These are phyloP conservation scores for Pholis gunnellus DNA, from an alignment of 2,113 vertebrate species.

Conservation along the genomic window DNA sequence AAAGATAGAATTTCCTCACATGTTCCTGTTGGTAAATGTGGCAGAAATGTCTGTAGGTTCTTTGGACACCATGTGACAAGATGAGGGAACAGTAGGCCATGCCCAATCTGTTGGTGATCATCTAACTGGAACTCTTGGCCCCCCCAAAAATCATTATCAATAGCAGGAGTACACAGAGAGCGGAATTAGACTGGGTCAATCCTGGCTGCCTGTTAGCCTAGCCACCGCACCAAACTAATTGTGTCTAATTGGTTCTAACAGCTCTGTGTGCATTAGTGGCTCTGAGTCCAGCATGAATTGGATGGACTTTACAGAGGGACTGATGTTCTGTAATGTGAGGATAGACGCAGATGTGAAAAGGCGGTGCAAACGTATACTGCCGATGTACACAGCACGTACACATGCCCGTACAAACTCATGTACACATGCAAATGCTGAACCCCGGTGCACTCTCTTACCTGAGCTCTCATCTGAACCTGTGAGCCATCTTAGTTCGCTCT, in stretches of 20 bases:
- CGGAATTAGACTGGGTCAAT: slow-evolving; percentile 51
- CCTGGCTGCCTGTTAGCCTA: slow-evolving; percentile 41
- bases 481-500: slow-evolving; percentile 24
- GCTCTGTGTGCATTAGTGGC: slow-evolving; percentile 44
- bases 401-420: slow-evolving; percentile 26
- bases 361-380: slow-evolving; percentile 25
- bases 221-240: slow-evolving; percentile 52
- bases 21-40: slow-evolving; percentile 43
- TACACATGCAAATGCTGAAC: slow-evolving; percentile 54
- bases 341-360: slow-evolving; percentile 30
- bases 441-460: slow-evolving; percentile 22
- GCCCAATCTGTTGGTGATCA: slow-evolving; percentile 40
- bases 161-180: slow-evolving; percentile 36
- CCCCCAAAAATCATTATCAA: slow-evolving; percentile 46
- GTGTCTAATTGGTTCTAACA: slow-evolving; percentile 48
- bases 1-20: slow-evolving; percentile 32
- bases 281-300: not conserved
- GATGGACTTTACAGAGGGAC: slow-evolving; percentile 1
- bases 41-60: not conserved
- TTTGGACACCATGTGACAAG: slow-evolving; percentile 6
- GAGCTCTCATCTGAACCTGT: slow-evolving; percentile 42
- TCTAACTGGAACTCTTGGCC: slow-evolving; percentile 4
- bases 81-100: slow-evolving; percentile 42
- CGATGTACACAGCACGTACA: slow-evolving; percentile 6
- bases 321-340: slow-evolving; percentile 49